Conservation (phyloP, 2,888 invertebrate genomes). For the Noctua pronuba region DNA sequence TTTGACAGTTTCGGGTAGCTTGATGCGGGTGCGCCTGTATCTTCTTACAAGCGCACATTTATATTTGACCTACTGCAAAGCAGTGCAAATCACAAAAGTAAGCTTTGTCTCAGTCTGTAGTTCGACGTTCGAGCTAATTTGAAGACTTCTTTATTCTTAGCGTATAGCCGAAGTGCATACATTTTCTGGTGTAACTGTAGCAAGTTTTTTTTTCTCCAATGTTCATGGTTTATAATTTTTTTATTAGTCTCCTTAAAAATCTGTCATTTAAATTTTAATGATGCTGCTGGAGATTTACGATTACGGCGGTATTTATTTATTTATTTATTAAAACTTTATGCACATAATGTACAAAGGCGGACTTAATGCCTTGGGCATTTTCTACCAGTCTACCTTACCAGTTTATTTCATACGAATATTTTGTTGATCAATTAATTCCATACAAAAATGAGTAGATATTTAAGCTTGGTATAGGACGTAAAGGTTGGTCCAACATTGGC, state of each 20-base stretch:
- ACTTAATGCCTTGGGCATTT: no score
- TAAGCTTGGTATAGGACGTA: background rate
- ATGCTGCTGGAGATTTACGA: background rate
- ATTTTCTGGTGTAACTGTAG: background rate
- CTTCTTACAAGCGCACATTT: background rate
- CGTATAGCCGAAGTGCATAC: background rate
- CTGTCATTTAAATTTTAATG: background rate
- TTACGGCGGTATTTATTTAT: no score
- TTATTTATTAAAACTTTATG: no score
- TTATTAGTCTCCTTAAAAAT: no score
- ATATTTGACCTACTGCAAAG: background rate
- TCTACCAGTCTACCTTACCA: no score
- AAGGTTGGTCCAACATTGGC: constrained; percentile 24
- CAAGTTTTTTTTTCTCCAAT: background rate
- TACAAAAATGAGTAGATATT: background rate
- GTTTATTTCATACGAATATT: background rate
- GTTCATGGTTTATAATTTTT: background rate
- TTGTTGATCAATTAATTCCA: background rate
- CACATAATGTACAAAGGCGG: no score
- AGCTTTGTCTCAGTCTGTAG: background rate
- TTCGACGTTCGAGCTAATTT: background rate
- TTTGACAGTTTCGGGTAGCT: no score
- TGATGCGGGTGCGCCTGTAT: no score
- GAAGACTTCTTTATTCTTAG: background rate
- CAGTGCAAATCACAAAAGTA: background rate